Conservation (phyloP, 2,888 invertebrate species). For the Phyllotreta cruciferae region DNA sequence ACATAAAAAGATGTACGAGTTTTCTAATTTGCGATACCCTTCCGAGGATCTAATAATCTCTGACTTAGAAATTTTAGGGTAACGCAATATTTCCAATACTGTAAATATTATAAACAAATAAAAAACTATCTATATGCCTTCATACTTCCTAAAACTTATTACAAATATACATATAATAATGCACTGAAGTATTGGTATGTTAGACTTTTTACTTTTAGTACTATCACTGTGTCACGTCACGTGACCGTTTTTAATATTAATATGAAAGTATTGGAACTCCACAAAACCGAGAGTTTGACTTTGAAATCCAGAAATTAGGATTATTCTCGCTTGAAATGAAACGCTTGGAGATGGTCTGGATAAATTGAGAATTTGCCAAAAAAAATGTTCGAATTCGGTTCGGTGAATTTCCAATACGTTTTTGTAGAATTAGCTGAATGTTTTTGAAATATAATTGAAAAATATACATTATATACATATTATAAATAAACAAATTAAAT, state of each 20-base stretch:
- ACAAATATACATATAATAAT: constrained; percentile 57
- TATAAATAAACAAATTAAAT: constrained; percentile 47
- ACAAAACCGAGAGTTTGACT: constrained; percentile 37
- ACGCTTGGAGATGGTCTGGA: constrained; percentile 26
- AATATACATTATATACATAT: constrained; percentile 61
- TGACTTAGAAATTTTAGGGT: not conserved
- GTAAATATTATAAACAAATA: not conserved
- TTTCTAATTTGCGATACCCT: too few relatives aligned
- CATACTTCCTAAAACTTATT: constrained; percentile 61
- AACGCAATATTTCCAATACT: too few relatives aligned
- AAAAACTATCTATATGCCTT: constrained; percentile 62
- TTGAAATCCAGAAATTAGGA: constrained; percentile 21
- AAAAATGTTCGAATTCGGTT: constrained; percentile 34
- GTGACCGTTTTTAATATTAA: constrained; percentile 60
- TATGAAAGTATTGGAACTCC: constrained; percentile 54
- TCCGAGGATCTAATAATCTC: too few relatives aligned
- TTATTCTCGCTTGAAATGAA: too few relatives aligned
- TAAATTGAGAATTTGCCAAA: constrained; percentile 12
- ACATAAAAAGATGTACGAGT: too few relatives aligned
- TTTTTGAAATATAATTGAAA: constrained; percentile 59
- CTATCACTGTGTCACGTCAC: constrained; percentile 58
- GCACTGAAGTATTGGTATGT: constrained; percentile 63
- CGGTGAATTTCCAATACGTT: constrained; percentile 53
- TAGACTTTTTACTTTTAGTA: constrained; percentile 62
- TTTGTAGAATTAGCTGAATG: constrained; percentile 59